Conservation (phyloP, 2,888 invertebrate species). For the Muscina levida region DNA sequence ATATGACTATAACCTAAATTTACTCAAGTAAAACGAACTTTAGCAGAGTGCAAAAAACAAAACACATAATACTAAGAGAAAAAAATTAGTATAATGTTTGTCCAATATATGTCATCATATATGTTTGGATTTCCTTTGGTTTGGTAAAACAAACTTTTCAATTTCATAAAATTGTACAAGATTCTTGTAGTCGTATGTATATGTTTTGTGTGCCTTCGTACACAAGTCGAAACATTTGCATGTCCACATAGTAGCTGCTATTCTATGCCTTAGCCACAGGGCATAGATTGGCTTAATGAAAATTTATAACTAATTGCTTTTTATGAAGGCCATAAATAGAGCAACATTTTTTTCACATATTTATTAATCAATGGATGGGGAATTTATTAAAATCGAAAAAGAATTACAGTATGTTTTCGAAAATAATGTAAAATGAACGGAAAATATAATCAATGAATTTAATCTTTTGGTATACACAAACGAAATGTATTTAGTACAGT, state of each 20-base stretch:
- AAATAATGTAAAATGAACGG: too few relatives aligned
- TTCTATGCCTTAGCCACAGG: too few relatives aligned
- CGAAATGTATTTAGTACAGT: too few relatives aligned
- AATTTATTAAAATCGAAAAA: too few relatives aligned
- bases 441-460: too few relatives aligned
- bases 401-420: too few relatives aligned
- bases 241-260: too few relatives aligned
- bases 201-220: not conserved
- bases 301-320: constrained; percentile 34
- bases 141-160: constrained; percentile 20
- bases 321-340: constrained; percentile 20
- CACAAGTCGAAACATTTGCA: constrained; percentile 22
- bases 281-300: too few relatives aligned
- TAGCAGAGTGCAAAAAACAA: not conserved
- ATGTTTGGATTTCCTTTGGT: not conserved
- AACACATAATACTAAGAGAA: not conserved
- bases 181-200: not conserved
- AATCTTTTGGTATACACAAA: too few relatives aligned
- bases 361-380: too few relatives aligned
- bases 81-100: constrained; percentile 8
- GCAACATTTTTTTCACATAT: too few relatives aligned
- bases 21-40: constrained; percentile 32
- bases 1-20: constrained; percentile 31
- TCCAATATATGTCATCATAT: not conserved
- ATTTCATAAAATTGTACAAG: constrained; percentile 5